Evolutionary conservation across 2,113 vertebrate species (phyloP).

Genomic region (Antechinus flavipes): DNA sequence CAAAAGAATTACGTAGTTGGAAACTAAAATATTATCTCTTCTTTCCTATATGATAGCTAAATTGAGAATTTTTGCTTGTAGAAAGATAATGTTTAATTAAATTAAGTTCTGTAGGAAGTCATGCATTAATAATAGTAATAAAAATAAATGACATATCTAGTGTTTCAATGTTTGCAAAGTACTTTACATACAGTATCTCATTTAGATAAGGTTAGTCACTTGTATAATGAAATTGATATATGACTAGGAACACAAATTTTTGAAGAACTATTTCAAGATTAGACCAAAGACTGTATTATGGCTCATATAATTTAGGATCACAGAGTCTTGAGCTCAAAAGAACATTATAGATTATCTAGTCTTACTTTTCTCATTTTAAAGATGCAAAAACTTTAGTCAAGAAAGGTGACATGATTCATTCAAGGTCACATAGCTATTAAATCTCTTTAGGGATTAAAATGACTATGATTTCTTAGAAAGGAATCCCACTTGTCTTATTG

Average conservation of each 20-base stretch:
- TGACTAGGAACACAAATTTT: neutral
- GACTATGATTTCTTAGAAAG: neutral
- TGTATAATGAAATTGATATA: neutral
- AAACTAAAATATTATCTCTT: neutral
- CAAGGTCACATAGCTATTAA: neutral
- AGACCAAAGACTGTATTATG: neutral
- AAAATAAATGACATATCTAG: neutral
- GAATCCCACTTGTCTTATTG: neutral
- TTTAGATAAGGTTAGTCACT: neutral
- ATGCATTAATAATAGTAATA: neutral
- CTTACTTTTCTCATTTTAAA: neutral
- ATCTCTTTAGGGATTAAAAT: neutral
- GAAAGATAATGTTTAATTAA: neutral
- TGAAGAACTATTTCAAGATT: neutral
- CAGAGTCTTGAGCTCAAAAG: neutral
- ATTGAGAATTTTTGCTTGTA: neutral
- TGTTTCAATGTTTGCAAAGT: neutral
- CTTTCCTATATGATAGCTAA: neutral
- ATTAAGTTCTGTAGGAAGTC: neutral
- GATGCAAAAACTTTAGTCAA: neutral
- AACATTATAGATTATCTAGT: neutral
- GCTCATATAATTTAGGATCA: neutral
- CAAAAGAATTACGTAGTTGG: neutral
- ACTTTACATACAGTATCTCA: neutral
- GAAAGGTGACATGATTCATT: neutral